These are phyloP conservation scores for Pandion haliaetus DNA, from an alignment of 2,113 vertebrate genomes.

Conservation along the genomic window DNA sequence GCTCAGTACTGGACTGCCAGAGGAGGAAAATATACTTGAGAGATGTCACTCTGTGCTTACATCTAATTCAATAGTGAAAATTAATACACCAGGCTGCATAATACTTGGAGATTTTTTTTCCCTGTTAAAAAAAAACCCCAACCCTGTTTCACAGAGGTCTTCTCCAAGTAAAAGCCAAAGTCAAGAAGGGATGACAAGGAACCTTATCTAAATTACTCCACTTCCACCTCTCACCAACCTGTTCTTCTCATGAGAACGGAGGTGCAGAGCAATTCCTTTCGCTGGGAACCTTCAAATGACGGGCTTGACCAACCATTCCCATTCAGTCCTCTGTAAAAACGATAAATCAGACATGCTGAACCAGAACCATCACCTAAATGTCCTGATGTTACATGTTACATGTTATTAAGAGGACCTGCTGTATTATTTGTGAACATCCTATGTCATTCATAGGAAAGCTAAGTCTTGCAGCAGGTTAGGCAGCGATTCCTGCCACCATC, in stretches of 20 bases:
- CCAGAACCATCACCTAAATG: background rate
- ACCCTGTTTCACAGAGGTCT: background rate
- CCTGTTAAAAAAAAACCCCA: background rate
- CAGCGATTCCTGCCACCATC: fast-evolving
- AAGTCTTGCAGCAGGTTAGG: background rate
- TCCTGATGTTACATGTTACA: background rate
- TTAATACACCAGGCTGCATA: background rate
- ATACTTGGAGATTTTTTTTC: background rate
- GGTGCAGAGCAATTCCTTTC: background rate
- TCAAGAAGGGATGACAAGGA: background rate
- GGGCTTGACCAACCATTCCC: background rate
- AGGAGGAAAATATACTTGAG: background rate
- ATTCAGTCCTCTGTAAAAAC: background rate
- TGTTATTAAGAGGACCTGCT: background rate
- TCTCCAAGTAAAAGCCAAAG: background rate
- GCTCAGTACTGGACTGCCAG: background rate
- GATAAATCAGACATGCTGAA: background rate
- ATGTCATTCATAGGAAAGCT: background rate
- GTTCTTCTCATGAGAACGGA: background rate
- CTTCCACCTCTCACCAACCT: background rate
- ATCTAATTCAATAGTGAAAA: background rate
- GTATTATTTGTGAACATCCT: background rate
- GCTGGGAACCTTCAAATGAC: background rate
- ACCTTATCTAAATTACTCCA: background rate
- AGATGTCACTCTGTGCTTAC: background rate